A percentile compares a stretch with the other conserved stretches of the same genome.
phyloP scores from a whole-genome alignment of 2,888 invertebrate genomes.

The Leptinotarsa haldemani region DNA sequence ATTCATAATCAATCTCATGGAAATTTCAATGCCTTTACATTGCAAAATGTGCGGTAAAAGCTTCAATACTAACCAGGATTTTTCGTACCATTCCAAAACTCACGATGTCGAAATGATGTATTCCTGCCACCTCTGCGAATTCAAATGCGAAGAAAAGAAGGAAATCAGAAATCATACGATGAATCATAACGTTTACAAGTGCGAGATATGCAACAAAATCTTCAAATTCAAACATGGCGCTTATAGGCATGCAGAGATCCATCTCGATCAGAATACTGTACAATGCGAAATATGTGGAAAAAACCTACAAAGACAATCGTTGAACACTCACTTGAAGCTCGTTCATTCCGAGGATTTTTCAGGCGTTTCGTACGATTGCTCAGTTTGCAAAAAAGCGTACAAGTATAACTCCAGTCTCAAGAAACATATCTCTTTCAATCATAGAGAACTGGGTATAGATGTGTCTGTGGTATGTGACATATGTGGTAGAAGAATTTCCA shows the following conservation, averaged over 20 bases:
- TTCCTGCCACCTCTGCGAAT: conserved; percentile 59
- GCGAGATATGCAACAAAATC: conserved; percentile 49
- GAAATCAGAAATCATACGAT: conserved; percentile 56
- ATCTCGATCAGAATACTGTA: conserved; percentile 52
- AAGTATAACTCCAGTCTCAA: conserved; percentile 34
- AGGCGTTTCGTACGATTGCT: conserved; percentile 46
- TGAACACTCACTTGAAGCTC: conserved; percentile 51
- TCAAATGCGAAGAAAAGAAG: conserved; percentile 47
- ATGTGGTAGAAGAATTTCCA: conserved; percentile 59
- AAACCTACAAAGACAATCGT: conserved; percentile 49
- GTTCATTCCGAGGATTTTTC: conserved; percentile 51
- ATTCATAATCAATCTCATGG: conserved; percentile 10
- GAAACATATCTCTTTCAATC: conserved; percentile 39
- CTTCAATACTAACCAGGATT: conserved; percentile 63
- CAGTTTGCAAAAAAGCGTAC: conserved; percentile 51
- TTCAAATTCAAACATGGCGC: conserved; percentile 46
- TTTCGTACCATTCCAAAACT: conserved; percentile 56
- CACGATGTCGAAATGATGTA: conserved; percentile 56
- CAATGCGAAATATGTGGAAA: conserved; percentile 56
- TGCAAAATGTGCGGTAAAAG: conserved; percentile 69
- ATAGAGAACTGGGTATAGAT: conserved; percentile 39
- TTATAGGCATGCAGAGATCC: conserved; percentile 53
- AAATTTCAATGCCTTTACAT: conserved; percentile 60
- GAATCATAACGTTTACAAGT: conserved; percentile 29
- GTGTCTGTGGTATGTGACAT: conserved; percentile 60